These are phyloP conservation scores for Zophobas atratus DNA, from an alignment of 1,140 invertebrate genomes.

Conservation along the genomic window DNA sequence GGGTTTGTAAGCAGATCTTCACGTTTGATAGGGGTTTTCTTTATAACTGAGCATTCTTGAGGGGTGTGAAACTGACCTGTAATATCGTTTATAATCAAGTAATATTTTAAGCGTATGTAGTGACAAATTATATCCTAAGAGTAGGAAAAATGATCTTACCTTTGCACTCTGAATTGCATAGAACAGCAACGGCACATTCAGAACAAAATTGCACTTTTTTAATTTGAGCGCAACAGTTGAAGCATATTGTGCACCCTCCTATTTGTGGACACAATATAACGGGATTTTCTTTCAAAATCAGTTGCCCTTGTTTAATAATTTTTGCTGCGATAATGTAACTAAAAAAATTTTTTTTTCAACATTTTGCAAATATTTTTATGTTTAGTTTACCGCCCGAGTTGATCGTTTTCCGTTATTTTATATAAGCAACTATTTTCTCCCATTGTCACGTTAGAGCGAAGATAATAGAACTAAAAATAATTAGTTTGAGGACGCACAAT, in stretches of 20 bases:
- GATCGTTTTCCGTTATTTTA: constrained; percentile 10
- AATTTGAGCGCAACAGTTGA: constrained; percentile 32
- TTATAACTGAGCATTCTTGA: constrained; percentile 3
- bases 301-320: constrained; percentile 30
- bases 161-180: constrained; percentile 19
- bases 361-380: background rate
- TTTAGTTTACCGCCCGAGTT: constrained; percentile 17
- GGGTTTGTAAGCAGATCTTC: constrained; percentile 22
- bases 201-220: constrained; percentile 33
- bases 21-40: constrained; percentile 1
- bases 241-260: constrained; percentile 1
- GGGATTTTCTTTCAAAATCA: constrained; percentile 36
- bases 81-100: background rate
- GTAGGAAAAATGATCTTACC: background rate
- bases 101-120: background rate
- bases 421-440: constrained; percentile 1
- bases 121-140: background rate
- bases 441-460: background rate
- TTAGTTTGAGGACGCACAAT: constrained; percentile 5
- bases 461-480: constrained; percentile 22
- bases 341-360: constrained; percentile 17
- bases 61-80: constrained; percentile 8
- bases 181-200: background rate
- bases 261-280: constrained; percentile 9
- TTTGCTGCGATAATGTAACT: constrained; percentile 26